Evolutionary conservation across 2,113 vertebrate species (phyloP), one percentile per base, ranked within the genome.

Genomic region (Lasiurus borealis): DNA sequence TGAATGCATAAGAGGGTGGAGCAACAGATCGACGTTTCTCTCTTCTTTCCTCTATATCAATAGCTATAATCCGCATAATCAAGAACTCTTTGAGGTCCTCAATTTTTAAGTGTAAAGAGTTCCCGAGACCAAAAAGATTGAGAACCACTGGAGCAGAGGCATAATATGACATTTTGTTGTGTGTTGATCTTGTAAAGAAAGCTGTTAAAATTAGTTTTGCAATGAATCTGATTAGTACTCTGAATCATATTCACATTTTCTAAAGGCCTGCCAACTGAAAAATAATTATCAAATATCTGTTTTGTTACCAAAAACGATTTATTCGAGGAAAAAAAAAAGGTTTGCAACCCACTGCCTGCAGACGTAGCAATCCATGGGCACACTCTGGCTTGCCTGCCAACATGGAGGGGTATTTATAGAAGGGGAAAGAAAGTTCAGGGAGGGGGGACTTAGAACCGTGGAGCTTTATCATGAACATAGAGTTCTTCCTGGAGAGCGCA

Each of bases 141-240:
- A 77, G 85, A 82, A 36, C 52, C 34, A 44, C 52, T 80, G 36
- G 59, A 91, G 25, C 23, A 68, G 40, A 50, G 27, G 75, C 15
- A 69, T 40, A 90, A 48, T 68, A 59, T 14, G 40, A 46, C 16
- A 66, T 81, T 82, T 93, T 57, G 48, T 64, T 85, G 15, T 83
- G 48, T 48, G 68, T 62, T 34, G 46, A n/a, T 88, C 29, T 92
- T 76, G 92, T 52, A 34, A 86, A 77, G 25, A 66, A 96, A 93
- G 16, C 21, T 86, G 29, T 25, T 93, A 66, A 93, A 95, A 90
- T 90, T 84, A 92, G 52, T 72, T 68, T 95, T 87, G 19, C 59
- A 85, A 15, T 27, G 27, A 89, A 59, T 31, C 19, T 80, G 59
- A 52, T 31, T 75, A 59, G 29, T 83, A 71, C 78, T 88, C 9